phyloP scores from a whole-genome alignment of 2,113 vertebrate genomes.

The Mus pahari region DNA sequence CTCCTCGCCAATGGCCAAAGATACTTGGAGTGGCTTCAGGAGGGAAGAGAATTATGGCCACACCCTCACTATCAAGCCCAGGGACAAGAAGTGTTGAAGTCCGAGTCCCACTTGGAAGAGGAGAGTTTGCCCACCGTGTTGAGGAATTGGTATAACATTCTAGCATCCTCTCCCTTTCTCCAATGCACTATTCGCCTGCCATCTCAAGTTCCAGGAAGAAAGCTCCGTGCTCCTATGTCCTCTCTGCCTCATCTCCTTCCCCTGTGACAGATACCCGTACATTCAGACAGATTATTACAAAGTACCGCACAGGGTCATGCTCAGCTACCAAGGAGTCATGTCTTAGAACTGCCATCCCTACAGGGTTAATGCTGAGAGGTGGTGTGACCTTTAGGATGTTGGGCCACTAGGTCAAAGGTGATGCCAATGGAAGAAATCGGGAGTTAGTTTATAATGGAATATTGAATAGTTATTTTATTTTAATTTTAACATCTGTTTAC shows the following conservation, averaged over 20 bases:
- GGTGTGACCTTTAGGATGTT: background rate
- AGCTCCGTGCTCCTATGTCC: background rate
- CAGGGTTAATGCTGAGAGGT: background rate
- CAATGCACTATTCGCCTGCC: background rate
- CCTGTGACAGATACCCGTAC: background rate
- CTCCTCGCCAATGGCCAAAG: background rate
- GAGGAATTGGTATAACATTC: background rate
- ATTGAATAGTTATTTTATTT: background rate
- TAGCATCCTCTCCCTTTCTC: background rate
- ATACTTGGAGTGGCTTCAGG: background rate
- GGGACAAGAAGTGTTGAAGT: background rate
- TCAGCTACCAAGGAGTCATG: background rate
- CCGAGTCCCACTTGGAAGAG: background rate
- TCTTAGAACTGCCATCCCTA: background rate
- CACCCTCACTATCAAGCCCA: background rate
- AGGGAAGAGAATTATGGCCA: background rate
- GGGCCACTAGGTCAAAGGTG: background rate
- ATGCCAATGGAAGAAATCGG: background rate
- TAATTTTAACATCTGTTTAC: background rate
- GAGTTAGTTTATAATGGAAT: background rate
- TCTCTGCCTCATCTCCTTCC: background rate
- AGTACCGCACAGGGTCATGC: background rate
- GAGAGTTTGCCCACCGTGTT: background rate
- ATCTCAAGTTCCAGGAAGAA: background rate
- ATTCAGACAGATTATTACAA: background rate